Percentiles rank a stretch among this genome's conserved stretches.
phyloP scores from a whole-genome alignment of 1,140 invertebrate species.

The Panagrolaimus sp. region DNA sequence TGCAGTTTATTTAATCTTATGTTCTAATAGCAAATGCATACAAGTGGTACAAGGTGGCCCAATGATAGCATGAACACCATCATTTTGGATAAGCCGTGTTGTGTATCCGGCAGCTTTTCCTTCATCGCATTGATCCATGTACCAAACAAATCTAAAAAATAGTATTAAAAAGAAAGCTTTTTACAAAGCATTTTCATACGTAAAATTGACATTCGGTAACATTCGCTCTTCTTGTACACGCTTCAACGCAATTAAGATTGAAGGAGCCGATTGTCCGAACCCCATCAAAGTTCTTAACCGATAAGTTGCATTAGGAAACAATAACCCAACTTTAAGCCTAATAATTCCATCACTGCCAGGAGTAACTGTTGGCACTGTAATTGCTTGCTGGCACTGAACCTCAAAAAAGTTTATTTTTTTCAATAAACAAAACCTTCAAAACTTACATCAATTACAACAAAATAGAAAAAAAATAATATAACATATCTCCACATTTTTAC shows the following conservation, averaged over 20 bases:
- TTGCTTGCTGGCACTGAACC: too few species aligned
- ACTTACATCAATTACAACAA: too few species aligned
- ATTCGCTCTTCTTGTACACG: conserved; percentile 19
- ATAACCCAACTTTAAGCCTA: conserved; percentile 24
- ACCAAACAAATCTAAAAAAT: conserved; percentile 23
- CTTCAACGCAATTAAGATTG: conserved; percentile 29
- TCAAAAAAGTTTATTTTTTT: too few species aligned
- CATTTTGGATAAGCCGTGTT: conserved; percentile 25
- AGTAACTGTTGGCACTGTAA: neutral
- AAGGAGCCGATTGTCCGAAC: conserved; percentile 40
- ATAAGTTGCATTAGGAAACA: conserved; percentile 29
- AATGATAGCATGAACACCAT: conserved; percentile 34
- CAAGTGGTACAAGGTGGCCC: conserved; percentile 35
- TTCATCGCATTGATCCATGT: conserved; percentile 37
- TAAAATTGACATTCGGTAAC: conserved; percentile 36
- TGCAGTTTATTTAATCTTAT: neutral
- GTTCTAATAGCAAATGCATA: conserved; percentile 9
- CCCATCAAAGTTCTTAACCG: conserved; percentile 27
- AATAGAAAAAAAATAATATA: too few species aligned
- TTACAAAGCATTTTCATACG: too few species aligned
- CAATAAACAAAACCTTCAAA: too few species aligned
- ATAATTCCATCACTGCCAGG: neutral
- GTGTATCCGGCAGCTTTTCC: conserved; percentile 33
- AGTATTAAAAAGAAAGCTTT: too few species aligned
- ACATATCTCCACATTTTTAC: too few species aligned